A percentile compares a stretch with the other conserved stretches of the same genome.
These are phyloP conservation scores for Sternotherus odoratus DNA, from an alignment of 2,797 vertebrate species.

Conservation along the genomic window DNA sequence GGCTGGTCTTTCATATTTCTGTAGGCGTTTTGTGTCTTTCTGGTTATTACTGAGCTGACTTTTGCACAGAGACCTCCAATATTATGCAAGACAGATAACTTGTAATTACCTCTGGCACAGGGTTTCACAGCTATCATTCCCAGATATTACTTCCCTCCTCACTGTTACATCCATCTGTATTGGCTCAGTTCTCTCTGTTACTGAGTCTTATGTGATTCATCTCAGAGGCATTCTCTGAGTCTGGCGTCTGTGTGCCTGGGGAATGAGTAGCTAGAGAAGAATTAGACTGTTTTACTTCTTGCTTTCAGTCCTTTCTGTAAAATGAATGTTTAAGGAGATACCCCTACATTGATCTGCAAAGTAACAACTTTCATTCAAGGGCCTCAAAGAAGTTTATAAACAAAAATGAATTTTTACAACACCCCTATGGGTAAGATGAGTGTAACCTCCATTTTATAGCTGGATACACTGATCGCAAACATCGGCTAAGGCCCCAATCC, in stretches of 20 bases:
- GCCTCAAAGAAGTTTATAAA: slow-evolving; percentile 5
- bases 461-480: background rate
- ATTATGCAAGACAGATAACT: background rate
- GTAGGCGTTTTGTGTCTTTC: background rate
- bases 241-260: background rate
- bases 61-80: background rate
- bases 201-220: background rate
- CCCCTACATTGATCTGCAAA: slow-evolving; percentile 28
- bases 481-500: background rate
- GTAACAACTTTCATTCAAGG: slow-evolving; percentile 19
- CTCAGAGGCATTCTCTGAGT: background rate
- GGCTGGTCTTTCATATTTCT: background rate
- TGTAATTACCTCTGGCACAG: background rate
- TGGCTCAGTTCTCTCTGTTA: slow-evolving; percentile 26
- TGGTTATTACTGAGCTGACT: background rate
- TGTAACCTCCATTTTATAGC: background rate
- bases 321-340: rapidly evolving
- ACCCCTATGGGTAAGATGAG: background rate
- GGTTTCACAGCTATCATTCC: background rate
- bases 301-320: slow-evolving; percentile 41
- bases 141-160: rapidly evolving
- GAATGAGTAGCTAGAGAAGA: slow-evolving; percentile 57
- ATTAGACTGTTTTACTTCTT: slow-evolving; percentile 26
- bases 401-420: background rate
- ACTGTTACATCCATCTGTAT: background rate